Evolutionary conservation across 2,888 invertebrate genomes (phyloP).

Genomic region (Meghimatium bilineatum): DNA sequence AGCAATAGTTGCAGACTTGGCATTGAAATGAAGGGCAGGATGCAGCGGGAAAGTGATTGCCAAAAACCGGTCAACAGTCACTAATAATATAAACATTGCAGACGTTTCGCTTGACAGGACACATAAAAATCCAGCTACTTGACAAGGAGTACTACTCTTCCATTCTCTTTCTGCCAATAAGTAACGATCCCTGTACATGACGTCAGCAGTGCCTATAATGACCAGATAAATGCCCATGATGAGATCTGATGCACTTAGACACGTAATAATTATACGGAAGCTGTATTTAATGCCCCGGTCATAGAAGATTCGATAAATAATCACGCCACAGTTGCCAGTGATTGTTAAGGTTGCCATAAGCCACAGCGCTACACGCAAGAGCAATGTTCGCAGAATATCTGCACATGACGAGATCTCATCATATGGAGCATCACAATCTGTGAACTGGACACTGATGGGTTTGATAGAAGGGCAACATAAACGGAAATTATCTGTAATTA

Average conservation of each 20-base stretch:
- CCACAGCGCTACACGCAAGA: constrained; percentile 41
- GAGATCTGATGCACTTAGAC: constrained; percentile 48
- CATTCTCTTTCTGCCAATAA: constrained; percentile 45
- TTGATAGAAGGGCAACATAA: constrained; percentile 41
- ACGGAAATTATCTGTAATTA: constrained; percentile 44
- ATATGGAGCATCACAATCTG: constrained; percentile 32
- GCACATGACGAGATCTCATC: constrained; percentile 48
- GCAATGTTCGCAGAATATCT: constrained; percentile 28
- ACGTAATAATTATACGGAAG: constrained; percentile 49
- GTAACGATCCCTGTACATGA: constrained; percentile 47
- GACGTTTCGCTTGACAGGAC: constrained; percentile 48
- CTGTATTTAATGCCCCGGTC: constrained; percentile 33
- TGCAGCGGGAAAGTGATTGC: constrained; percentile 47
- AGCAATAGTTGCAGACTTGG: constrained; percentile 26
- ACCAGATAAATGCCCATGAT: constrained; percentile 52
- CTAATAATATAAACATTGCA: constrained; percentile 46
- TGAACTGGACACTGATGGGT: constrained; percentile 13
- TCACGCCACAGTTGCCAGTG: constrained; percentile 40
- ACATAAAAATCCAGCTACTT: constrained; percentile 48
- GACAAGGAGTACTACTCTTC: constrained; percentile 42
- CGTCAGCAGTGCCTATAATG: constrained; percentile 49
- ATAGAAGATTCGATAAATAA: constrained; percentile 41
- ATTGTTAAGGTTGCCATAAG: constrained; percentile 32
- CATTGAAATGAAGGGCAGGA: constrained; percentile 36
- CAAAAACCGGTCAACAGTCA: constrained; percentile 47